Percentiles rank a stretch among this genome's conserved stretches.
These are phyloP conservation scores for Mythimna ferrago DNA, from an alignment of 2,888 invertebrate genomes.

Conservation along the genomic window DNA sequence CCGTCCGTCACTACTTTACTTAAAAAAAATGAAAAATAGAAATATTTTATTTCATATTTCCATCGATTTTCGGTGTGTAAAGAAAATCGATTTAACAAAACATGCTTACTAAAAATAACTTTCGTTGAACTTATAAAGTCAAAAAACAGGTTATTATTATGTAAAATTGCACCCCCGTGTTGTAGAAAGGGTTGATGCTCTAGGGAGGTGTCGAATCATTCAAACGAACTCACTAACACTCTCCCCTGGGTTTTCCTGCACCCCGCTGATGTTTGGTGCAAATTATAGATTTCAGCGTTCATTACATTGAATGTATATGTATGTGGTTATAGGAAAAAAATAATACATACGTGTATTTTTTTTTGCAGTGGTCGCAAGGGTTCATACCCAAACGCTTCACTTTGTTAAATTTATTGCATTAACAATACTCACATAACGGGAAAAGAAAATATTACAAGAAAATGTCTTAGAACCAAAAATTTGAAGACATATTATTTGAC, in stretches of 20 bases:
- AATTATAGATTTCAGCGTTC: constrained; percentile 55
- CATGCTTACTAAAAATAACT: background rate
- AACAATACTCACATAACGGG: no score
- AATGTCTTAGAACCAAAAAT: no score
- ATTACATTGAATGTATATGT: background rate
- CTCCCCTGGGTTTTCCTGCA: constrained; percentile 84
- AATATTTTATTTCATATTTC: no score
- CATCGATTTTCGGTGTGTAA: no score
- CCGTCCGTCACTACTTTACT: no score
- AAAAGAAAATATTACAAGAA: no score
- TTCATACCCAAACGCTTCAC: no score
- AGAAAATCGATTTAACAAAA: background rate
- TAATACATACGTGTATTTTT: no score
- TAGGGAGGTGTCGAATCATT: constrained; percentile 88
- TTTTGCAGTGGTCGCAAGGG: no score
- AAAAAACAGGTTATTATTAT: constrained; percentile 70
- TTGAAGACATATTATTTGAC: no score
- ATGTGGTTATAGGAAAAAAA: background rate
- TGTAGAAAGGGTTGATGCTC: constrained; percentile 84
- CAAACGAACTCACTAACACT: constrained; percentile 86
- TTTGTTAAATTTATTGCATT: no score
- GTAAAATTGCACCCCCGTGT: constrained; percentile 76
- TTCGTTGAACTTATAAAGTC: constrained; percentile 27
- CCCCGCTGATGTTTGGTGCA: constrained; percentile 69
- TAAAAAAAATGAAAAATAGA: no score